These are phyloP conservation scores for Crotalus helleri DNA, from an alignment of 2,113 vertebrate species.

Conservation along the genomic window DNA sequence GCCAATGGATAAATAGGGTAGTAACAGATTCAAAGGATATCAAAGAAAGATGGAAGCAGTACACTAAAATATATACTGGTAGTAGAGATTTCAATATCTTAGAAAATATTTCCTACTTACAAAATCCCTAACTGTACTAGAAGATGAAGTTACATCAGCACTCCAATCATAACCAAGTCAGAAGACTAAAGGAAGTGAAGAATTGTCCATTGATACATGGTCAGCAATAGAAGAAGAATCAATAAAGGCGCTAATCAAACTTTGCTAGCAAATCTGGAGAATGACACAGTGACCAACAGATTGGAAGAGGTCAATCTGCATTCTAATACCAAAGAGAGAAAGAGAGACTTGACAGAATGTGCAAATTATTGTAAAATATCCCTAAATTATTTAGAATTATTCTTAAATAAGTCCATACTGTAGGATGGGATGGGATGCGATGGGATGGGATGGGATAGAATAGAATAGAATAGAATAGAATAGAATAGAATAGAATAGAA, in stretches of 20 bases:
- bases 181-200: no score
- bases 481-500: no score
- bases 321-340: not conserved
- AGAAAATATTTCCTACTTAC: not conserved
- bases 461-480: no score
- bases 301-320: not conserved
- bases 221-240: no score
- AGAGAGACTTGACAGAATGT: not conserved
- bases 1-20: not conserved
- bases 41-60: not conserved
- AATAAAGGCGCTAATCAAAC: no score
- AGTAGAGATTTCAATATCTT: not conserved
- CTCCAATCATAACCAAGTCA: no score
- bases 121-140: no score
- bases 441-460: no score
- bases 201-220: no score
- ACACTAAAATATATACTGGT: not conserved
- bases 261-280: not conserved
- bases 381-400: not conserved
- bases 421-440: no score
- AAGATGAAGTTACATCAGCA: no score
- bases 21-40: not conserved
- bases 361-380: not conserved
- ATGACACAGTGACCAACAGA: not conserved
- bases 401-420: no score